Evolutionary conservation across 2,888 invertebrate species (phyloP).

Genomic region (Pyralis farinalis): DNA sequence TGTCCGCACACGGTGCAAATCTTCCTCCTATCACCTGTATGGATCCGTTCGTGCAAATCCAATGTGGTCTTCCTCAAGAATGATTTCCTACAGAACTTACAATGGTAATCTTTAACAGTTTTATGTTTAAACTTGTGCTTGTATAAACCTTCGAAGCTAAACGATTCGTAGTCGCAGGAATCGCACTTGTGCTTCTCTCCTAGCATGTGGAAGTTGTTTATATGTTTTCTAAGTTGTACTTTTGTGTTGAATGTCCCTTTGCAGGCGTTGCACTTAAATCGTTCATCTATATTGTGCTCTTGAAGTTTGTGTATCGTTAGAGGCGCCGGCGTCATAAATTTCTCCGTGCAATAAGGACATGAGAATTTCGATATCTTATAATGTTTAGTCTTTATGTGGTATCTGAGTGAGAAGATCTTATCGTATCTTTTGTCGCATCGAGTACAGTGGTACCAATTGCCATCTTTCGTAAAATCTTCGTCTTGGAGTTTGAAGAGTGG

Average conservation of each 20-base stretch:
- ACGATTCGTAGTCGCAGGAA: constrained; percentile 56
- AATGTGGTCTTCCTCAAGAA: constrained; percentile 56
- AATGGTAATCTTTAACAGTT: constrained; percentile 60
- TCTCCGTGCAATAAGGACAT: constrained; percentile 41
- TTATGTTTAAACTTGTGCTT: constrained; percentile 67
- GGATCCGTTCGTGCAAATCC: constrained; percentile 57
- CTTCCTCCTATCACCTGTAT: constrained; percentile 60
- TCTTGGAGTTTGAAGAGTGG: constrained; percentile 42
- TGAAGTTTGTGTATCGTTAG: constrained; percentile 50
- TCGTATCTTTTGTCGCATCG: constrained; percentile 47
- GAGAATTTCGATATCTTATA: constrained; percentile 42
- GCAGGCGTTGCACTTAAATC: constrained; percentile 61
- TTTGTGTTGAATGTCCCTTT: constrained; percentile 50
- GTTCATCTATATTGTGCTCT: constrained; percentile 51
- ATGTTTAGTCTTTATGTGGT: constrained; percentile 52
- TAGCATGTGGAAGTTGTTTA: constrained; percentile 59
- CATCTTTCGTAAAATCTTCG: constrained; percentile 42
- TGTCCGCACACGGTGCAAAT: constrained; percentile 57
- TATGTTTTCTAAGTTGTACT: constrained; percentile 47
- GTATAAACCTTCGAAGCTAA: constrained; percentile 44
- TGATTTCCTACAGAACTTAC: constrained; percentile 63
- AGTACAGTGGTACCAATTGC: constrained; percentile 34
- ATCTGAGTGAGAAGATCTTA: constrained; percentile 37
- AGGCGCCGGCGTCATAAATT: constrained; percentile 47
- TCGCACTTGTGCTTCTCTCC: constrained; percentile 54